Base-by-base conservation (phyloP, 1,140 invertebrate species). In the Sesamia nonagrioides region DNA sequence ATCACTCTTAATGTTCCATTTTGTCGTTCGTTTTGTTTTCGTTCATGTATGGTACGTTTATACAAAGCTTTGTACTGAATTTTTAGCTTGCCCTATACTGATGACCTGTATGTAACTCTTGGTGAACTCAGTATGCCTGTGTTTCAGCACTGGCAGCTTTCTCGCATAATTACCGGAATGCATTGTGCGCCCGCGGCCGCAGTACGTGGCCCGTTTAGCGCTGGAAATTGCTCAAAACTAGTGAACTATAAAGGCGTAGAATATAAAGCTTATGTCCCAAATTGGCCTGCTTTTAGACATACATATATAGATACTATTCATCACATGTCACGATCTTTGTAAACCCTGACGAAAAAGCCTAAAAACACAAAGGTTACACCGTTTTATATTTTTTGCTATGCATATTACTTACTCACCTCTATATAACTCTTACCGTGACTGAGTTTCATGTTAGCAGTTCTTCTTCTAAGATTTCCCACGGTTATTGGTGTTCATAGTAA, bases 101-200 rank as follows among this genome's bases (percentile, higher is more conserved):
- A 82, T 73, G 63, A 69, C 72, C 52, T 78, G 78, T 56, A 79
- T 78, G 78, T 56, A 79, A 79, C 35, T 66, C 48, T 60, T 82
- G 77, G 45, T 63, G 80, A 48, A 76, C 77, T 84, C 82, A 68
- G 63, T 61, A 60, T 74, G 80, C 61, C 45, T 85, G 79, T 87
- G 81, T 87, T 89, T 86, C 78, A 82, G 78, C 72, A 81, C 78
- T 84, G 74, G 84, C 85, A 86, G 87, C 83, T 89, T 92, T 89
- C 86, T 88, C 85, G 86, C 84, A 88, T 92, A 93, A 94, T 93
- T 91, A 89, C 88, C 87, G 88, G 81, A 89, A 88, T 90, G 90
- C 90, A 93, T 92, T 92, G 89, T 92, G 84, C 74, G 79, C 78
- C 82, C 52, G 78, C 87, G 82, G 79, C 83, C 87, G 77, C 84